Conservation (phyloP, 2,888 invertebrate species). For the Pomacea canaliculata region DNA sequence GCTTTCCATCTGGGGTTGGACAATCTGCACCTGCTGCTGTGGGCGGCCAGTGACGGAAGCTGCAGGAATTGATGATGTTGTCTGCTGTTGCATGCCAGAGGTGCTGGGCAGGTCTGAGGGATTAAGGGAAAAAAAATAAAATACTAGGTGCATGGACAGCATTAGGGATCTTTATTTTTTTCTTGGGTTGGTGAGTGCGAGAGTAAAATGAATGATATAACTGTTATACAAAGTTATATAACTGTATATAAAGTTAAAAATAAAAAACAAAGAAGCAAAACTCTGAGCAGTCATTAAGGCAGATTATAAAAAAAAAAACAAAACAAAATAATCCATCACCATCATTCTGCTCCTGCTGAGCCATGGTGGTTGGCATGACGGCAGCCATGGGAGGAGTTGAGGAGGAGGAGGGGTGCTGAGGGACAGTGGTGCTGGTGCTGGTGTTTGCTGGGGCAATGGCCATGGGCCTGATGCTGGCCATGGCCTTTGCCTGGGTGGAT, state of each 20-base stretch:
- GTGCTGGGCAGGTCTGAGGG: constrained; percentile 25
- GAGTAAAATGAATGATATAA: too few relatives aligned
- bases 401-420: constrained; percentile 37
- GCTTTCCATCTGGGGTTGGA: constrained; percentile 59
- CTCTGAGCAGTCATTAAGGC: too few relatives aligned
- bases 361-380: constrained; percentile 67
- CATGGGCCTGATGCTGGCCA: constrained; percentile 94
- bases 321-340: too few relatives aligned
- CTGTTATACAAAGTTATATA: too few relatives aligned
- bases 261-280: too few relatives aligned
- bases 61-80: constrained; percentile 42
- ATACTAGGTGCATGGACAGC: too few relatives aligned
- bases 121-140: neutral
- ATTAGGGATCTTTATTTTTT: too few relatives aligned
- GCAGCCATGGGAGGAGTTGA: constrained; percentile 64
- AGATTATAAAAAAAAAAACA: too few relatives aligned
- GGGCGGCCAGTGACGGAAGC: constrained; percentile 54
- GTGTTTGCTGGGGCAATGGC: constrained; percentile 74
- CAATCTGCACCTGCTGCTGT: constrained; percentile 65
- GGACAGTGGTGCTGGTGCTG: constrained; percentile 20
- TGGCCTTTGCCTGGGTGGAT: constrained; percentile 76
- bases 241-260: too few relatives aligned
- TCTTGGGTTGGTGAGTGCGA: too few relatives aligned
- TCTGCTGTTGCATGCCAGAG: constrained; percentile 28
- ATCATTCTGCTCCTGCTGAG: constrained; percentile 46